These are phyloP conservation scores for Stichodactyla mertensii DNA, from an alignment of 64 coral and sea anemone species.

Conservation along the genomic window DNA sequence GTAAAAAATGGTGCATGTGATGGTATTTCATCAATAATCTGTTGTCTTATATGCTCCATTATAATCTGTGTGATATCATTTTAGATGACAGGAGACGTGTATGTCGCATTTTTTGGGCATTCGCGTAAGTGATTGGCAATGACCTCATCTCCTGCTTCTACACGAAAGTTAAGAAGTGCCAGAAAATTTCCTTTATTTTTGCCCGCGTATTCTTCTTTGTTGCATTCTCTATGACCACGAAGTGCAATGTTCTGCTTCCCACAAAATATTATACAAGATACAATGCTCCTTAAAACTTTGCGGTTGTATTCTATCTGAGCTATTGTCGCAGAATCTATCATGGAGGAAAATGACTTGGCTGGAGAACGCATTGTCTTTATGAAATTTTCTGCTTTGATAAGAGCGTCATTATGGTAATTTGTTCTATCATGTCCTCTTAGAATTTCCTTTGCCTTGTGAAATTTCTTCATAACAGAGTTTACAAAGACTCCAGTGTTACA, in stretches of 20 bases:
- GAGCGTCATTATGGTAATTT: conserved; percentile 50
- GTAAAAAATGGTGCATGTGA: conserved; percentile 41
- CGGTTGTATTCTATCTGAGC: conserved; percentile 35
- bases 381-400: conserved; percentile 37
- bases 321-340: conserved; percentile 40
- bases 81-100: conserved; percentile 40
- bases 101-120: conserved; percentile 37
- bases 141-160: conserved; percentile 38
- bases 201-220: background rate
- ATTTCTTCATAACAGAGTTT: conserved; percentile 31
- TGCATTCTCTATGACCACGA: conserved; percentile 26
- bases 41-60: conserved; percentile 28
- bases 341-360: conserved; percentile 22
- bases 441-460: conserved; percentile 16
- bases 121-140: conserved; percentile 33
- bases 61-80: conserved; percentile 33
- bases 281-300: conserved; percentile 38
- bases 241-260: conserved; percentile 53
- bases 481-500: conserved; percentile 24
- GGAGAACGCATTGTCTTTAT: conserved; percentile 35
- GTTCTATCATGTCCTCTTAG: conserved; percentile 31
- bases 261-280: conserved; percentile 38
- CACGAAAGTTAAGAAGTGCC: conserved; percentile 39
- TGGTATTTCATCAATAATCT: conserved; percentile 43
- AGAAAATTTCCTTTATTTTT: conserved; percentile 54